Evolutionary conservation across 2,888 invertebrate species (phyloP), one percentile per base, ranked within the genome.

Genomic region (Acleris emargana): DNA sequence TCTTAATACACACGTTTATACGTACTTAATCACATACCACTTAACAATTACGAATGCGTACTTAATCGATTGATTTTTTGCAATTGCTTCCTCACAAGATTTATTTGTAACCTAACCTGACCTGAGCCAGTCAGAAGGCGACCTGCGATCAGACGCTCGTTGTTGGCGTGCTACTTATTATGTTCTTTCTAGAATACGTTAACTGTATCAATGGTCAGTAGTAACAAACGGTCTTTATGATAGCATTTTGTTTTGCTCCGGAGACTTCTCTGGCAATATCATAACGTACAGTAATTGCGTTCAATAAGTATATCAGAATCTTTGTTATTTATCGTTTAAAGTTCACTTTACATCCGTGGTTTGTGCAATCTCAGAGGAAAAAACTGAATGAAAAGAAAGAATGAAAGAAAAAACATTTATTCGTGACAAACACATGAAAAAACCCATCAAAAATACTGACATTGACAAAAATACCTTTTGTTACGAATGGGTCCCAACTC

Each of bases 71-170:
- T 13, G 38, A 38, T 38, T 45, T 43, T 16, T 45, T 17, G 45
- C 16, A 45, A n/a, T 17, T 6, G 13, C 17, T 45, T 45, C 45
- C 45, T 45, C 17, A 17, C 38, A 45, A n/a, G 17, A 45, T 45
- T 45, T 45, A 45, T 45, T n/a, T 17, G 45, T 45, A 45, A 45
- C n/a, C 45, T 45, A 17, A 45, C 45, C 45, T 45, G n/a, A n/a
- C 17, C 45, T 45, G 0, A 45, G 16, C 17, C n/a, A 43, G 43
- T 16, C 6, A 45, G 45, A 45, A 45, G 45, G 17, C 7, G 17
- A 45, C 45, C 17, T n/a, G 38, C 17, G 17, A 17, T 45, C 45
- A 45, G 45, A n/a, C 45, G 6, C 7, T n/a, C n/a, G 16, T 45
- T 45, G 45, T 45, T n/a, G 2, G n/a, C 7, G 17, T 16, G 7